A percentile compares a stretch with the other conserved stretches of the same genome.
phyloP scores from a whole-genome alignment of 37 sponge, comb jelly and placozoan genomes.

The Beroe forskalii region DNA sequence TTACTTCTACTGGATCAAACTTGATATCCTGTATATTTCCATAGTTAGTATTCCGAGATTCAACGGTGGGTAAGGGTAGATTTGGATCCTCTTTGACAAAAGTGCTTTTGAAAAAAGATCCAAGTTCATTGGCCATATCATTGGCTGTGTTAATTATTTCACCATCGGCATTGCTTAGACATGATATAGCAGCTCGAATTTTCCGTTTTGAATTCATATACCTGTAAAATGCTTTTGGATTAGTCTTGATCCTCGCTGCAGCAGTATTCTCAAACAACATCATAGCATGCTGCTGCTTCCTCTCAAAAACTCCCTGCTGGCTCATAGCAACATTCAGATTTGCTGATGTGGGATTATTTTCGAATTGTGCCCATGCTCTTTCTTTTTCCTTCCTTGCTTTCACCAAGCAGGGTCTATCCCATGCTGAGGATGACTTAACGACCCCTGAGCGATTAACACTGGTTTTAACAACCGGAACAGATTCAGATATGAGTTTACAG shows the following conservation, averaged over 20 bases:
- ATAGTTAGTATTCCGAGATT: neutral
- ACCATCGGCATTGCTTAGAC: neutral
- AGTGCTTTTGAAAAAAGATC: neutral
- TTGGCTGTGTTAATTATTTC: neutral
- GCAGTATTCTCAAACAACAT: neutral
- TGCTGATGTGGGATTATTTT: neutral
- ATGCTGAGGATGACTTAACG: neutral
- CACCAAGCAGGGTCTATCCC: neutral
- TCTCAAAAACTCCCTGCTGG: neutral
- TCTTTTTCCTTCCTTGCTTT: neutral
- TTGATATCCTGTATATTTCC: neutral
- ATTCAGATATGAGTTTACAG: neutral
- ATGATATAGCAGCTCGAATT: neutral
- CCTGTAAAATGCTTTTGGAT: too few species aligned
- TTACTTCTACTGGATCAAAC: neutral
- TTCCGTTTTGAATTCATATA: conserved; percentile 1
- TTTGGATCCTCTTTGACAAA: conserved; percentile 8
- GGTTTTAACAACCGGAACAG: neutral
- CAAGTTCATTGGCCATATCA: neutral
- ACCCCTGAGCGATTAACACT: too few species aligned
- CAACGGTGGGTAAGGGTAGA: neutral
- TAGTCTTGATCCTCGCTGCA: neutral
- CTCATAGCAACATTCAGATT: neutral
- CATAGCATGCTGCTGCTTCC: neutral
- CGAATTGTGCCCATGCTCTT: conserved; percentile 12